A percentile compares a stretch with the other conserved stretches of the same genome.
Evolutionary conservation across 2,113 vertebrate species (phyloP).

Genomic region (Atlantisia rogersi): DNA sequence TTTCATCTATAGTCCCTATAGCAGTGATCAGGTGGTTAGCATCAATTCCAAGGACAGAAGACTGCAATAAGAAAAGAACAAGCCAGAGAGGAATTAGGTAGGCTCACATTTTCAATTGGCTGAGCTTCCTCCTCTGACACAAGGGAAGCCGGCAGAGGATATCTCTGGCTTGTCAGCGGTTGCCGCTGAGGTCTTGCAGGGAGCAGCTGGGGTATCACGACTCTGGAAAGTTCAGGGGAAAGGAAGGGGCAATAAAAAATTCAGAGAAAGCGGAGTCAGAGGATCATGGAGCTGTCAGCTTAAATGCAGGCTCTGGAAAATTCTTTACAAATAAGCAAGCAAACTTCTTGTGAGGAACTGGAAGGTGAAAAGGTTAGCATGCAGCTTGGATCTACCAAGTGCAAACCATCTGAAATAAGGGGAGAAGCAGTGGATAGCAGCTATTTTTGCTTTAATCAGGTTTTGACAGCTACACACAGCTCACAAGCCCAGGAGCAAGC

Average conservation of each 20-base stretch:
- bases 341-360: not conserved
- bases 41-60: conserved; percentile 32
- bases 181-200: not conserved
- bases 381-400: not conserved
- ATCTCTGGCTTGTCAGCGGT: not conserved
- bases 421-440: not conserved
- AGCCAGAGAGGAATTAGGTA: not conserved
- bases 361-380: not conserved
- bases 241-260: not conserved
- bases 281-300: not conserved
- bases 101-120: not conserved
- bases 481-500: not conserved
- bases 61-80: not conserved
- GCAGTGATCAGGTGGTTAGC: conserved; percentile 19
- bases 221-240: conserved; percentile 1
- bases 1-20: not conserved
- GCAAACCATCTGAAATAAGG: not conserved
- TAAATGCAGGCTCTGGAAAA: not conserved
- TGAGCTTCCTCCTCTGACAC: not conserved
- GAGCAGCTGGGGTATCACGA: not conserved
- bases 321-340: not conserved
- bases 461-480: not conserved
- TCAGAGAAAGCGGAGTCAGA: not conserved
- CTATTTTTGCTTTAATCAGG: not conserved
- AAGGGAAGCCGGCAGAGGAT: not conserved